Conservation (phyloP, 2,113 vertebrate species). For the Calonectris borealis region DNA sequence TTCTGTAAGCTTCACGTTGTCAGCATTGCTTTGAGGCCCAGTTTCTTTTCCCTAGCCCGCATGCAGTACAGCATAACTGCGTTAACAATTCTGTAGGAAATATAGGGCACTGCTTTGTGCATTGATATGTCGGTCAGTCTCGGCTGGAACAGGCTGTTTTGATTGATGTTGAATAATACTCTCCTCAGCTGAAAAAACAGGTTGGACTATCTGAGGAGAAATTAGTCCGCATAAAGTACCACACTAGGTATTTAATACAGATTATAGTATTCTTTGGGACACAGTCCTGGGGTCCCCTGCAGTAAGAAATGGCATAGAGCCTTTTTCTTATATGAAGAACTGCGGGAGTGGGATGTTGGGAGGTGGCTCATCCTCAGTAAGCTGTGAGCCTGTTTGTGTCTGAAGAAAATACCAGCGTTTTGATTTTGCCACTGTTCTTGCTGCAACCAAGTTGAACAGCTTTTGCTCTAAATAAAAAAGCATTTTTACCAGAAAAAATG, state of each 20-base stretch:
- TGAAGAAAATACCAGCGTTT: background rate
- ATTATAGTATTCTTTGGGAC: background rate
- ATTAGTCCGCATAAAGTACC: background rate
- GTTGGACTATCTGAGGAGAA: background rate
- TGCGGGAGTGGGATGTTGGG: rapidly evolving
- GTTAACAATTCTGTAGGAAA: background rate
- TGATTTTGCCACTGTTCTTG: background rate
- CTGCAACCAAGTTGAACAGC: background rate
- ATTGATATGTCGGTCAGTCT: background rate
- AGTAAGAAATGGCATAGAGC: background rate
- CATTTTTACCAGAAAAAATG: background rate
- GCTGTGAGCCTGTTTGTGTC: background rate
- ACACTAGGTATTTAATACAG: background rate
- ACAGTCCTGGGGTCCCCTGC: background rate
- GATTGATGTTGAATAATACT: background rate
- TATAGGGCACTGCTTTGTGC: background rate
- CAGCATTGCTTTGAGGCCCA: background rate
- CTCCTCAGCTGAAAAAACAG: background rate
- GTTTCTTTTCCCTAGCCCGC: background rate
- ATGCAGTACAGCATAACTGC: background rate
- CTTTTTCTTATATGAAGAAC: background rate
- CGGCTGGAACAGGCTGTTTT: background rate
- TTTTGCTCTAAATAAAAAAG: background rate
- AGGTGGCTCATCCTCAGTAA: background rate
- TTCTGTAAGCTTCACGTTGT: background rate